Evolutionary conservation across 2,113 vertebrate genomes (phyloP), one percentile per base, ranked within the genome.

Genomic region (Vanacampus margaritifer): DNA sequence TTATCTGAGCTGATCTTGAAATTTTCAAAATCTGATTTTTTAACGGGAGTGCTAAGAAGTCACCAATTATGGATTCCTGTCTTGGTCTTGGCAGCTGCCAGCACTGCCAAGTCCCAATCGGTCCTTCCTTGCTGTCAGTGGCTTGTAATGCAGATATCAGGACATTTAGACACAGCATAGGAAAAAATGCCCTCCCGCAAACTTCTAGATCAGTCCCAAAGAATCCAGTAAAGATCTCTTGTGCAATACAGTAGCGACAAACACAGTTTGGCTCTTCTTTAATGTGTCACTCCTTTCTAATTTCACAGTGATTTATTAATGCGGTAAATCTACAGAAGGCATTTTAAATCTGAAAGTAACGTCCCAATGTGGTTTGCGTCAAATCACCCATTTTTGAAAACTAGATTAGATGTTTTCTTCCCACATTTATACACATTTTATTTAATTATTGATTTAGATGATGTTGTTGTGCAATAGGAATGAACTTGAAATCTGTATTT

Each of bases 301-400:
- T 79, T 79, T 74, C 69, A 71, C 54, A 65, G 60, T 72, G 62
- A 81, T 68, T 81, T 74, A 70, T 81, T 65, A 63, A 76, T 78
- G 64, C 68, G 69, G 36, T 28, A 37, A 68, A 58, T 78, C 67
- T 78, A 73, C 73, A 75, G 58, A 69, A 65, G 68, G 73, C 65
- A 76, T 87, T 73, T 71, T 59, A 64, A 73, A 79, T 75, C 48
- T 28, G 62, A 65, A 50, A 68, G 58, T 45, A 62, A 62, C 48
- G 57, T 75, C 23, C 43, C 28, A 66, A 28, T 46, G 64, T 57
- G 39, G 64, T 65, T 32, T 37, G n/a, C 21, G 50, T 35, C 60
- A 54, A 32, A 32, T 36, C 46, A 7, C 48, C 63, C 59, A 46
- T 72, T 77, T 67, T 71, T 32, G 65, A 57, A 24, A 17, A 63